phyloP scores from a whole-genome alignment of 2,888 invertebrate genomes.

The Leucoma salicis region DNA sequence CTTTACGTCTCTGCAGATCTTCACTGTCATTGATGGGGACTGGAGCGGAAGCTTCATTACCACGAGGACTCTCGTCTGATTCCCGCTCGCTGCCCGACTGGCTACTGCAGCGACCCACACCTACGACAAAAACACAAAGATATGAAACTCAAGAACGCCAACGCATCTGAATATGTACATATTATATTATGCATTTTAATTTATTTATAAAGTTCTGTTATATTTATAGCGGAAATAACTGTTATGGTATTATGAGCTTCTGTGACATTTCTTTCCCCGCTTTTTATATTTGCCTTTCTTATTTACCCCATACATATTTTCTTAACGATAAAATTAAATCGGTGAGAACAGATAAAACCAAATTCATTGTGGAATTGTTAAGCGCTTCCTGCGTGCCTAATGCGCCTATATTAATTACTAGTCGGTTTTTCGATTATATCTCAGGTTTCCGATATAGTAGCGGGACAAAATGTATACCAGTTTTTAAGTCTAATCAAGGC shows the following conservation, averaged over 20 bases:
- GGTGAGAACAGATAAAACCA: no score
- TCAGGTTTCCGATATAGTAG: no score
- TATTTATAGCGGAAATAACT: constrained; percentile 5
- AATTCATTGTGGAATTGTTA: no score
- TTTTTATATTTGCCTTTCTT: no score
- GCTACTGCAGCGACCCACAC: constrained; percentile 79
- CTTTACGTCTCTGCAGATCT: constrained; percentile 89
- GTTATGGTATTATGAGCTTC: background rate
- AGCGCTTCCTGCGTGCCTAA: no score
- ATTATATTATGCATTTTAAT: constrained; percentile 8
- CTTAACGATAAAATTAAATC: no score
- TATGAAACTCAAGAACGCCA: constrained; percentile 2
- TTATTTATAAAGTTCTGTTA: constrained; percentile 8
- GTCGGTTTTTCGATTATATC: no score
- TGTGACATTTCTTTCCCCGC: background rate
- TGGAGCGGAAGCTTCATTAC: constrained; percentile 77
- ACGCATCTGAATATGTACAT: background rate
- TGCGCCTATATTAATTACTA: no score
- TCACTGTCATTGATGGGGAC: constrained; percentile 83
- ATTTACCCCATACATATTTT: no score
- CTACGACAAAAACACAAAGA: constrained; percentile 44
- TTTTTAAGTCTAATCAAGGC: no score
- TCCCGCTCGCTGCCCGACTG: constrained; percentile 81
- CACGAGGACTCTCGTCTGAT: constrained; percentile 65
- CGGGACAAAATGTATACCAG: no score